phyloP scores from a whole-genome alignment of 2,113 vertebrate species.

The Scomber japonicus region DNA sequence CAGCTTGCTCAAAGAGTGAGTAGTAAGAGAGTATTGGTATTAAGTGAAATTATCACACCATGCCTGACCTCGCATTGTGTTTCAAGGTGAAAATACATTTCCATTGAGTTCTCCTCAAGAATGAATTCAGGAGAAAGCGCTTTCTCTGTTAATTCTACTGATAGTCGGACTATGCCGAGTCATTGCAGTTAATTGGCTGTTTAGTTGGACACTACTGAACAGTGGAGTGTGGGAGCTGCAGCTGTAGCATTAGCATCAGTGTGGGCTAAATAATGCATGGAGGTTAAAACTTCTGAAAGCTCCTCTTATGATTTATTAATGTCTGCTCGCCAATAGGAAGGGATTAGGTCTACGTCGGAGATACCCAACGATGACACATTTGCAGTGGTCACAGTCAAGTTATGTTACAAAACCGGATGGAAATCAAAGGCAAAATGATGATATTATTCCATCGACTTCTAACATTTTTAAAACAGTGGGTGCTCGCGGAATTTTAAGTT shows the following conservation, averaged over 20 bases:
- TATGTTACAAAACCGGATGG: constrained; percentile 15
- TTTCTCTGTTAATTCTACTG: constrained; percentile 47
- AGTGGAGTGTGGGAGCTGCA: constrained; percentile 54
- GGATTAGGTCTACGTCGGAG: constrained; percentile 41
- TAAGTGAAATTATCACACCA: constrained; percentile 5
- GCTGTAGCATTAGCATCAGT: constrained; percentile 61
- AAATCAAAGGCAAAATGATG: constrained; percentile 44
- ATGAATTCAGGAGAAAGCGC: constrained; percentile 34
- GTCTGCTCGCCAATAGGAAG: constrained; percentile 53
- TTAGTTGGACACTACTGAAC: constrained; percentile 67
- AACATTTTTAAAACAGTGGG: constrained; percentile 30
- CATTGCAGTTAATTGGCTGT: constrained; percentile 71
- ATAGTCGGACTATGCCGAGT: constrained; percentile 49
- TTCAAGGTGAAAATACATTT: constrained; percentile 60
- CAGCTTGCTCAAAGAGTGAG: background rate
- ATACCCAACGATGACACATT: constrained; percentile 48
- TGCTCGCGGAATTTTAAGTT: constrained; percentile 28
- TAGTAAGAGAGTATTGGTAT: background rate
- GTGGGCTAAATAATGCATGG: constrained; percentile 67
- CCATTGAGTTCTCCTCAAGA: constrained; percentile 47
- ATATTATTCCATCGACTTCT: constrained; percentile 15
- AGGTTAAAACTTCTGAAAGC: constrained; percentile 69
- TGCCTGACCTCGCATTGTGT: constrained; percentile 11
- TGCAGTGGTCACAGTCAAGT: constrained; percentile 26
- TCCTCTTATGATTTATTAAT: constrained; percentile 75